A percentile compares a stretch with the other conserved stretches of the same genome.
These are phyloP conservation scores for Nasonia vitripennis DNA, from an alignment of 1,140 invertebrate species.

Conservation along the genomic window DNA sequence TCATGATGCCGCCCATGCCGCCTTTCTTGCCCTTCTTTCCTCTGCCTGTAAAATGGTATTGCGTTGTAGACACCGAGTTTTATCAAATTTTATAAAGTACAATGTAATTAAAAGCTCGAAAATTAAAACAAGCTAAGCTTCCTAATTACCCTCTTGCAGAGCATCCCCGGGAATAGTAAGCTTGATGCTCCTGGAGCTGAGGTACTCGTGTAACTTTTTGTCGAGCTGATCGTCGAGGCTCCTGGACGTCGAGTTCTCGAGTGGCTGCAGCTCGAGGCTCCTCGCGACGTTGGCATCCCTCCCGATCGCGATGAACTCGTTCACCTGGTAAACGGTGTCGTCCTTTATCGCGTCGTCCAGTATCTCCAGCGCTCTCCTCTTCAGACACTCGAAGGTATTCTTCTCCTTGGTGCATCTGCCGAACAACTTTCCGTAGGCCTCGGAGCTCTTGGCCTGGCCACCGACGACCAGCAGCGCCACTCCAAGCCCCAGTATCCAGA, in stretches of 20 bases:
- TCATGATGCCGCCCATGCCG: conserved; percentile 76
- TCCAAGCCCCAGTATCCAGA: conserved; percentile 48
- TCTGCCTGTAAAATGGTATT: conserved; percentile 61
- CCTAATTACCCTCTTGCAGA: conserved; percentile 62
- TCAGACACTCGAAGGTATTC: conserved; percentile 76
- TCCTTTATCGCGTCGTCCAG: conserved; percentile 76
- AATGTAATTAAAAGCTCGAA: too few species aligned
- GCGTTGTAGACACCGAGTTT: neutral
- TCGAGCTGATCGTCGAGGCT: conserved; percentile 69
- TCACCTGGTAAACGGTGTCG: conserved; percentile 77
- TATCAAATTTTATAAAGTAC: neutral
- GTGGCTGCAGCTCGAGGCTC: conserved; percentile 40
- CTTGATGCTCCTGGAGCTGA: conserved; percentile 69
- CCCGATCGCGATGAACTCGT: conserved; percentile 77
- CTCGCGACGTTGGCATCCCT: conserved; percentile 63
- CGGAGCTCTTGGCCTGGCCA: conserved; percentile 47
- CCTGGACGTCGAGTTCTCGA: conserved; percentile 53
- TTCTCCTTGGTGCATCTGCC: conserved; percentile 69
- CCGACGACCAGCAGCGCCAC: conserved; percentile 47
- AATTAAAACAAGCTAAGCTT: neutral
- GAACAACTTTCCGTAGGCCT: conserved; percentile 67
- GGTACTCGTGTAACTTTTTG: conserved; percentile 69
- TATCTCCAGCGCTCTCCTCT: conserved; percentile 74
- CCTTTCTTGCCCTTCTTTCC: conserved; percentile 73
- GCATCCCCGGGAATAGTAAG: conserved; percentile 72